phyloP scores from a whole-genome alignment of 2,888 invertebrate genomes.

The Dicyrtomina minuta region DNA sequence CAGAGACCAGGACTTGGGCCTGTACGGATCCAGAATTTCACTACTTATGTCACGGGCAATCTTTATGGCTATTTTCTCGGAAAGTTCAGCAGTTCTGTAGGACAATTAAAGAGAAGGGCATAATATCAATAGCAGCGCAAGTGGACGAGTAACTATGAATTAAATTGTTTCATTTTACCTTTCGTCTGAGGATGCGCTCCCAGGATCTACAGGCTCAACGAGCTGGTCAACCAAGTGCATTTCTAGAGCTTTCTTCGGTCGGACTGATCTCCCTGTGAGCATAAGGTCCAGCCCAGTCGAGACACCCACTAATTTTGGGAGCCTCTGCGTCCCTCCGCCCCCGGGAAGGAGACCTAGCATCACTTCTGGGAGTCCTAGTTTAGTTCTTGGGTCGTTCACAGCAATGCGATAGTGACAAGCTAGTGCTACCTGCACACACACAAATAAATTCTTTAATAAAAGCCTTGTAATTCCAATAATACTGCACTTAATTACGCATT shows the following conservation, averaged over 20 bases:
- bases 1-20: too few species aligned
- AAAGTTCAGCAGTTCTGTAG: slow-evolving; percentile 73
- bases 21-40: too few species aligned
- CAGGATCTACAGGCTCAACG: slow-evolving; percentile 87
- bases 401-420: slow-evolving; percentile 96
- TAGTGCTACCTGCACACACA: slow-evolving; percentile 66
- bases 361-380: slow-evolving; percentile 86
- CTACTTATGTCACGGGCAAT: slow-evolving; percentile 79
- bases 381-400: slow-evolving; percentile 87
- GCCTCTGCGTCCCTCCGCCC: slow-evolving; percentile 91
- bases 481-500: not conserved
- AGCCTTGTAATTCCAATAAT: not conserved
- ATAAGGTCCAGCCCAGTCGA: slow-evolving; percentile 87
- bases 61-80: slow-evolving; percentile 82
- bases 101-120: not conserved
- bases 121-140: not conserved
- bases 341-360: slow-evolving; percentile 96
- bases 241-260: slow-evolving; percentile 92
- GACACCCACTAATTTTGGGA: slow-evolving; percentile 76
- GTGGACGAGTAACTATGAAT: not conserved
- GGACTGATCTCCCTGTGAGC: slow-evolving; percentile 89
- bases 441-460: not conserved
- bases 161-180: slow-evolving; percentile 57
- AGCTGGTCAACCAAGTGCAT: slow-evolving; percentile 84
- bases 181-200: slow-evolving; percentile 59